Base-by-base conservation (phyloP, 92 coral and sea anemone species). In the Parazoanthus swiftii region DNA sequence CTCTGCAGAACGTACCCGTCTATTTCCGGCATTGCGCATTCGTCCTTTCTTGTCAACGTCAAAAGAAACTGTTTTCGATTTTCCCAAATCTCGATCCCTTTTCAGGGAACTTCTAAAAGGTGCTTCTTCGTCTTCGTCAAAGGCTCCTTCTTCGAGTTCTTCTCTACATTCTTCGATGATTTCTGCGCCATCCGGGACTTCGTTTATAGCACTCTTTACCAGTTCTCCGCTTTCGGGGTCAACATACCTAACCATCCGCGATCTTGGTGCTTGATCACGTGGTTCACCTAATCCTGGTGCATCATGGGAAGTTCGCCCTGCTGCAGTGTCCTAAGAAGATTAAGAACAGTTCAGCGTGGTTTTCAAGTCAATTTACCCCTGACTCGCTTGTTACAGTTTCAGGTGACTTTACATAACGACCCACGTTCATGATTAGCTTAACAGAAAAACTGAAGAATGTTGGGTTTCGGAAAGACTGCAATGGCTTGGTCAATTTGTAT, bases 171-270 rank as follows among this genome's bases (percentile, higher is more conserved):
- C 93, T 59, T 89, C 85, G 1, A 93, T 73, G 36, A 95, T 86
- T 75, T 95, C 92, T 20, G 93, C 94, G 3, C 86, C 92, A 65
- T 89, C 90, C 43, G 95, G 98, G 36, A 93, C 88, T 73, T 95
- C 93, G 74, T 89, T 81, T 35, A 81, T 81, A 20, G 91, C 76
- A n/a, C 90, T 85, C 71, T 89, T 89, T 42, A 93, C 77, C 5
- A 94, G 74, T 8, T 91, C 89, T 16, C 98, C 98, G 6, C 94
- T 91, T 33, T 91, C 93, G 7, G 95, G 98, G 43, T 93, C 94
- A 11, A 86, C 58, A 78, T 93, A 91, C 35, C 86, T 89, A 56
- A 93, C 95, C 44, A 89, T 16, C 13, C 18, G 85, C 14, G 79
- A 59, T 6, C 42, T 79, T 39, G 26, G 77, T 20, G 86, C 63